Percentiles rank a stretch among this genome's conserved stretches.
Conservation (phyloP, 2,888 invertebrate species). For the Monochamus alternatus region DNA sequence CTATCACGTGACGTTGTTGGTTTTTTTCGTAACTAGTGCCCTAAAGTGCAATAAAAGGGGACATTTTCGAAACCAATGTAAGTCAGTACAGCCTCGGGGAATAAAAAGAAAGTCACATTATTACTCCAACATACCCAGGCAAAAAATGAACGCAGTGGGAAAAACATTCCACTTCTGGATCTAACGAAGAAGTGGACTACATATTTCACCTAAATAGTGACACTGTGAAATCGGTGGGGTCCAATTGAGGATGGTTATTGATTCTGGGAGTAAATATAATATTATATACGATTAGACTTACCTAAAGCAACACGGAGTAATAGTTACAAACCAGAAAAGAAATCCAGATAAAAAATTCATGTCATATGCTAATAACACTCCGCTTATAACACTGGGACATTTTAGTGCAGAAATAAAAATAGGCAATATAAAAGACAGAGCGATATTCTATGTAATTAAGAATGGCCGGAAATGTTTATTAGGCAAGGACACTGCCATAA, state of each 20-base stretch:
- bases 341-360: slow-evolving; percentile 15
- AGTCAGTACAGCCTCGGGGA: not conserved
- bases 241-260: slow-evolving; percentile 34
- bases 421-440: slow-evolving; percentile 29
- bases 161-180: not conserved
- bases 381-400: slow-evolving; percentile 46
- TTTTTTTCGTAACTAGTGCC: too few relatives aligned
- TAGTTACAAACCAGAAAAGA: slow-evolving; percentile 42
- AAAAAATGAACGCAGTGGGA: not conserved
- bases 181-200: not conserved
- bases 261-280: not conserved
- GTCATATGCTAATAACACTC: not conserved
- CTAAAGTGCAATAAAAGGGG: slow-evolving; percentile 21
- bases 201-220: slow-evolving; percentile 8
- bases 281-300: slow-evolving; percentile 38
- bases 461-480: slow-evolving; percentile 40
- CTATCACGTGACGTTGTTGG: too few relatives aligned
- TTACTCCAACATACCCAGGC: not conserved
- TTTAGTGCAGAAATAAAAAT: slow-evolving; percentile 47
- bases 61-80: not conserved
- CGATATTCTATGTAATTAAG: slow-evolving; percentile 47
- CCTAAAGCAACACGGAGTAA: slow-evolving; percentile 43
- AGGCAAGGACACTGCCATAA: slow-evolving; percentile 42
- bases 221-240: slow-evolving; percentile 53
- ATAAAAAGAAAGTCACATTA: not conserved